Conservation (phyloP, 2,888 invertebrate species). For the Pandemis heparana region DNA sequence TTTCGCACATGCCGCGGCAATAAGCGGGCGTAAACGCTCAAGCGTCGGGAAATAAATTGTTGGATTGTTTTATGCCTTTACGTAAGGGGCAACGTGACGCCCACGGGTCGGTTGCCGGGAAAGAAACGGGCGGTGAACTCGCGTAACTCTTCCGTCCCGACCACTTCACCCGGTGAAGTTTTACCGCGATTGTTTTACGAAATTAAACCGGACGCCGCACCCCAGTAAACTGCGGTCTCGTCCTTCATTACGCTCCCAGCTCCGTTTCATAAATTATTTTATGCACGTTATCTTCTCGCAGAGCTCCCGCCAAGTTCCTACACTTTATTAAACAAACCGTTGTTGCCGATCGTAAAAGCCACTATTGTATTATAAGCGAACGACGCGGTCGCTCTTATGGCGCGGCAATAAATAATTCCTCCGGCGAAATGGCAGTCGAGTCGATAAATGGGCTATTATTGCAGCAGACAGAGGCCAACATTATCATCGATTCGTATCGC, state of each 20-base stretch:
- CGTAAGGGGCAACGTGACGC: slow-evolving; percentile 36
- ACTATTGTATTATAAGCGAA: slow-evolving; percentile 76
- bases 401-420: slow-evolving; percentile 80
- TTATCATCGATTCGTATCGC: slow-evolving; percentile 82
- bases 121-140: slow-evolving; percentile 32
- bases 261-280: slow-evolving; percentile 80
- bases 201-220: slow-evolving; percentile 55
- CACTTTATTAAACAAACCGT: slow-evolving; percentile 78
- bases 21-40: slow-evolving; percentile 27
- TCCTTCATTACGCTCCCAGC: slow-evolving; percentile 74
- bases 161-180: slow-evolving; percentile 56
- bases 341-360: slow-evolving; percentile 66
- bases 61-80: slow-evolving; percentile 27
- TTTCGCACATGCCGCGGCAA: slow-evolving; percentile 47
- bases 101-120: slow-evolving; percentile 37
- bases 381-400: slow-evolving; percentile 68
- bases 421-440: slow-evolving; percentile 73
- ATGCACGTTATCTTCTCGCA: slow-evolving; percentile 66
- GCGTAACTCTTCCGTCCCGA: slow-evolving; percentile 36
- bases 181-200: slow-evolving; percentile 60
- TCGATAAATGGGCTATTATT: slow-evolving; percentile 83
- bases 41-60: slow-evolving; percentile 28
- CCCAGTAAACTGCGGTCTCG: slow-evolving; percentile 66
- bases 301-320: slow-evolving; percentile 63
- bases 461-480: slow-evolving; percentile 79